Base-by-base conservation (phyloP, 2,113 vertebrate species). In the Cheilinus undulatus region DNA sequence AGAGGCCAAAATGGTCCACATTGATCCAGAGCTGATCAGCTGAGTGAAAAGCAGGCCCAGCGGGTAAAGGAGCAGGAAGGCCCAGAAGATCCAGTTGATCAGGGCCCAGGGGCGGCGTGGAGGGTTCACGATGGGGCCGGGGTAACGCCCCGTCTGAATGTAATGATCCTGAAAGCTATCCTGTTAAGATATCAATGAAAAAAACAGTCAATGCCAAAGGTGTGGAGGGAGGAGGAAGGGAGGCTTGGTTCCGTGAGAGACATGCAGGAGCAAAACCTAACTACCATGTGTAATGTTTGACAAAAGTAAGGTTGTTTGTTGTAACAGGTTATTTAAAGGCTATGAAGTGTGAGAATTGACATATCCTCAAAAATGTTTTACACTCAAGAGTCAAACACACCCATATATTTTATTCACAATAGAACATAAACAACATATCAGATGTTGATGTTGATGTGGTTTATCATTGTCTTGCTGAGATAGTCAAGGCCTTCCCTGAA, bases 1-100 rank as follows among this genome's bases (percentile, higher is more conserved):
- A 17, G 96, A 91, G 24, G 73, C 91, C 26, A 93, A 66, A 72
- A 99, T 84, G 2, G 95, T 95, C 50, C 95, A 51, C 0, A 94
- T 91, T 0, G 97, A 97, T 12, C 97, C 97, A 0, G 95, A 95
- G 86, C 86, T 93, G 79, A 96, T 75, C 83, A 96, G 90, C 80
- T 87, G 94, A 62, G 88, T 66, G 4, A 97, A 76, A 2, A 98
- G 84, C 67, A 93, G 93, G 86, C 94, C 91, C 28, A 98, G 92
- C 1, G 96, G 97, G 83, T 94, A 96, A 19, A 97, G 93, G 53
- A 97, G 88, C 86, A 99, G 61, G 23, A 91, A 88, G 42, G 94
- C 91, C 98, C 97, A 99, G 90, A 97, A 95, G 9, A 98, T 65
- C 96, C 96, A 97, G 92, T 97, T 99, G 68, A 98, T 66, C 65